Evolutionary conservation across 64 coral and sea anemone species (phyloP).

Genomic region (Porites australiensis): DNA sequence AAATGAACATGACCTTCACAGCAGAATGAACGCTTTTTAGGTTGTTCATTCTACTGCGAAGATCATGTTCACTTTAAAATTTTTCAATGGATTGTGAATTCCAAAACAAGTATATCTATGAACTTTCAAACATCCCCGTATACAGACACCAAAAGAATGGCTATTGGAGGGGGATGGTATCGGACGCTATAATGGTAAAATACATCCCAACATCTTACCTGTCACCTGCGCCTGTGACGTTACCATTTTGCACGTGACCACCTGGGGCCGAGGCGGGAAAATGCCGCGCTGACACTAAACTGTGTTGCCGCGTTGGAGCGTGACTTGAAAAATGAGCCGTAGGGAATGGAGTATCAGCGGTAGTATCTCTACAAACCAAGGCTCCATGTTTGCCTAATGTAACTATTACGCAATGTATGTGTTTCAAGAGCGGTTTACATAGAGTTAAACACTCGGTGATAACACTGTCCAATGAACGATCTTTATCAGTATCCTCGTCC

Average conservation of each 20-base stretch:
- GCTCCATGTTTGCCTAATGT: constrained; percentile 91
- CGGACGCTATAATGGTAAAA: neutral
- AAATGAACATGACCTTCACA: no score
- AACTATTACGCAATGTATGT: constrained; percentile 89
- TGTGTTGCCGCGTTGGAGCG: constrained; percentile 48
- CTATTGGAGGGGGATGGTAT: no score
- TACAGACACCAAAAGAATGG: no score
- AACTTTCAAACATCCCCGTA: no score
- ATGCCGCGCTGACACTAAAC: constrained; percentile 83
- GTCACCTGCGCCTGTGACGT: constrained; percentile 95
- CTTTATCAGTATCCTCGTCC: neutral
- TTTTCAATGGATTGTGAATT: no score
- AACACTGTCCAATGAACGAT: constrained; percentile 64
- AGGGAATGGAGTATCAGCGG: constrained; percentile 85
- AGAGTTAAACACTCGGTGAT: constrained; percentile 86
- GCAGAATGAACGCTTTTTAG: no score
- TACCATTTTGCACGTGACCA: constrained; percentile 60
- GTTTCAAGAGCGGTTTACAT: constrained; percentile 81
- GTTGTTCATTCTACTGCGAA: no score
- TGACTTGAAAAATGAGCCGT: constrained; percentile 35
- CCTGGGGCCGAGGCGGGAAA: constrained; percentile 65
- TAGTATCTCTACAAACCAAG: constrained; percentile 84
- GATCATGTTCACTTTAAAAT: no score
- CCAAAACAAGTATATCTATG: no score
- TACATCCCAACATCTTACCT: constrained; percentile 60